Evolutionary conservation across 2,113 vertebrate species (phyloP).

Genomic region (Urocynchramus pylzowi): DNA sequence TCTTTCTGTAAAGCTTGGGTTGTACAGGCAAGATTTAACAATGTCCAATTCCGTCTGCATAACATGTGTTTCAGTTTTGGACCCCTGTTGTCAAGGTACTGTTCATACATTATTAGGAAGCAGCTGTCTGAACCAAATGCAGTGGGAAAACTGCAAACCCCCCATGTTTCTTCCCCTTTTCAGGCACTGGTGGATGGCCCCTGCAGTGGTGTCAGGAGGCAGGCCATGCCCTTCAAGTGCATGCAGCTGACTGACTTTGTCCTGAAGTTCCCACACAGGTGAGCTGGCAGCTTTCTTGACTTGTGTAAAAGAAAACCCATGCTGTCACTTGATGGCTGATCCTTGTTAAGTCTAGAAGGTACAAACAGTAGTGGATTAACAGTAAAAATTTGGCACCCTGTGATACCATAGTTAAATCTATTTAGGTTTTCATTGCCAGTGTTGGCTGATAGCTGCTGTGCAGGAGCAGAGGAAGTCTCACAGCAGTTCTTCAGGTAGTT

Average conservation of each 20-base stretch:
- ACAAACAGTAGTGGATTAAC: background rate
- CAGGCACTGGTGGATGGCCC: conserved; percentile 93
- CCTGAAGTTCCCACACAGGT: conserved; percentile 94
- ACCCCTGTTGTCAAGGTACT: background rate
- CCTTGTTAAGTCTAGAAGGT: background rate
- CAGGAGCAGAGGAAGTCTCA: background rate
- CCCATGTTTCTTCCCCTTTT: fast-evolving
- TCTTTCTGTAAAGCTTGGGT: background rate
- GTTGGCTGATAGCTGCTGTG: background rate
- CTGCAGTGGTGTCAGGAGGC: conserved; percentile 89
- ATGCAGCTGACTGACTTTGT: conserved; percentile 90
- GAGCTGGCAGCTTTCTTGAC: background rate
- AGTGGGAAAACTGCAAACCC: fast-evolving
- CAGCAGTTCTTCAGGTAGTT: background rate
- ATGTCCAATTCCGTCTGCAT: fast-evolving
- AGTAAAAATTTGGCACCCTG: background rate
- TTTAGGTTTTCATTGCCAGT: fast-evolving
- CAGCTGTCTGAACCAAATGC: background rate
- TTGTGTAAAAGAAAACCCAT: fast-evolving
- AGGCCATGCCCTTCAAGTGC: conserved; percentile 91
- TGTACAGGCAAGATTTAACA: background rate
- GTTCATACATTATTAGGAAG: fast-evolving
- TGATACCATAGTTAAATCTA: background rate
- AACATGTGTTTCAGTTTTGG: fast-evolving
- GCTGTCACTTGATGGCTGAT: background rate